These are phyloP conservation scores for Diplodus puntazzo DNA, from an alignment of 2,797 vertebrate species.

Conservation along the genomic window DNA sequence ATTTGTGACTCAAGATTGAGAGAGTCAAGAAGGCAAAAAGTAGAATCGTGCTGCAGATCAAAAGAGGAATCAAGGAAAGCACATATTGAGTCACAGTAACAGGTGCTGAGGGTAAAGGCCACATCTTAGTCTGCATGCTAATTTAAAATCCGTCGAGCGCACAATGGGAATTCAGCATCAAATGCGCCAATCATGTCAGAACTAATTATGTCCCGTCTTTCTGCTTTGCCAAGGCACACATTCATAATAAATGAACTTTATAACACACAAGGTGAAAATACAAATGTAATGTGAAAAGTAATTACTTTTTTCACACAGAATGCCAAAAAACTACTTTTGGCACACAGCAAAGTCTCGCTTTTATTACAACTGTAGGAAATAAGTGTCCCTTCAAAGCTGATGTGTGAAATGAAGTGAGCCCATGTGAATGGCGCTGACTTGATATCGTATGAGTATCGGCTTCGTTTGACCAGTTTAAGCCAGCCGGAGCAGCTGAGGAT, in stretches of 20 bases:
- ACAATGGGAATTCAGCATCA: constrained; percentile 42
- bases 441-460: constrained; percentile 26
- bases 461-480: constrained; percentile 47
- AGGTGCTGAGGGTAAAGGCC: constrained; percentile 57
- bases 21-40: neutral
- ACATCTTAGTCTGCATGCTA: constrained; percentile 38
- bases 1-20: neutral
- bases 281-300: neutral
- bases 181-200: constrained; percentile 31
- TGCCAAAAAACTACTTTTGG: neutral
- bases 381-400: constrained; percentile 15
- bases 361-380: constrained; percentile 15
- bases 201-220: constrained; percentile 32
- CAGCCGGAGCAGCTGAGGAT: constrained; percentile 34
- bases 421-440: constrained; percentile 4
- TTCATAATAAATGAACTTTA: neutral
- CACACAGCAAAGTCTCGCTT: constrained; percentile 2
- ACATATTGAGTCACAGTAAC: constrained; percentile 38
- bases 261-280: neutral
- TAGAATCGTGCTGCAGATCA: neutral
- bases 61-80: constrained; percentile 9
- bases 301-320: neutral
- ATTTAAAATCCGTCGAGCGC: constrained; percentile 41
- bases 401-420: constrained; percentile 14
- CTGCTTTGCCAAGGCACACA: neutral